Base-by-base conservation (phyloP, 2,888 invertebrate genomes). In the Selenia dentaria region DNA sequence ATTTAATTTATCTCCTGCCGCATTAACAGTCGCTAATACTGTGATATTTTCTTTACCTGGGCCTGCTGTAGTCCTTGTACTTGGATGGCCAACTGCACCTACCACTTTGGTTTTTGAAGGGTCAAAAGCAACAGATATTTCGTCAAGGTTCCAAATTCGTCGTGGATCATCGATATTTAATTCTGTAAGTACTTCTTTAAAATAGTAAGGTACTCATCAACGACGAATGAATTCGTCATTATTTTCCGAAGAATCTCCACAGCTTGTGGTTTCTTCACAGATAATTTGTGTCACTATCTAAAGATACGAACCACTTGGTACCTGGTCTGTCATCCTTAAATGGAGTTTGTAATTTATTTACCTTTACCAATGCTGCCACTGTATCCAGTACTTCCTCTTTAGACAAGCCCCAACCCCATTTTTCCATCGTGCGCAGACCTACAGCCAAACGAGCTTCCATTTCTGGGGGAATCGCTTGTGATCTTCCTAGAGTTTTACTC, bases 21-120 rank as follows among this genome's bases (percentile, higher is more conserved):
- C 62, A 49, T 53, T 62, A 4, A 58, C 59, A 6, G 51, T 45
- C 4, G 59, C 42, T 12, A 51, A 39, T 1, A 62, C 54, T 8
- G 59, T 59, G 3, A 56, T 55, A 51, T 64, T 63, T 52, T 56
- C 56, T 49, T 52, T 57, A 3, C 42, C 62, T 5, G 25, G 43
- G 2, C 59, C 54, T 10, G 6, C 3, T 5, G 57, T 60, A n/a
- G 53, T 59, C 31, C 59, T 27, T 1, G 56, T 29, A 29, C 50
- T 53, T 9, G 51, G 36, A 14, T 29, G 3, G 5, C 49, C 45
- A 16, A 11, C 46, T 3, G 9, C 34, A 32, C 61, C 61, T 6
- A 59, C 59, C 8, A 64, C 54, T 57, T 62, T 62, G 6, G 56
- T 62, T 52, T 40, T 59, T 8, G 57, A 35, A 3, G 64, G 61